Evolutionary conservation across 2,888 invertebrate species (phyloP).

Genomic region (Druceiella hillmani): DNA sequence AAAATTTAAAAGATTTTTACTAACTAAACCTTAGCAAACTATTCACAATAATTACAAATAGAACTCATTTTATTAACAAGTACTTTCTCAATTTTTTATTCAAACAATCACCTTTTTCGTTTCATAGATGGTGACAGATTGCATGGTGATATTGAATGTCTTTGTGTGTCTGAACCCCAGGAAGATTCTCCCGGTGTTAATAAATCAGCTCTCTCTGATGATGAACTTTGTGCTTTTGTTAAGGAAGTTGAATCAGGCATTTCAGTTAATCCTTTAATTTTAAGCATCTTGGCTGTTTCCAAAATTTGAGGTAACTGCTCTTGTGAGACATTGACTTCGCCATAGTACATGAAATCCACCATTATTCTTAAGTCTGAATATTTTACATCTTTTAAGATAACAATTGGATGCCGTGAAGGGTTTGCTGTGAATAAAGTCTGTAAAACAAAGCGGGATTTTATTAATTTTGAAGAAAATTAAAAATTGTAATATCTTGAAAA

Average conservation of each 20-base stretch:
- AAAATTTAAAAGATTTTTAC: too few relatives aligned
- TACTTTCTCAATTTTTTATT: background rate
- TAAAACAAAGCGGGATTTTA: slow-evolving; percentile 24
- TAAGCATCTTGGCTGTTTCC: slow-evolving; percentile 80
- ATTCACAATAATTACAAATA: too few relatives aligned
- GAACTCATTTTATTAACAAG: background rate
- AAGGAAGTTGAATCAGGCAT: slow-evolving; percentile 75
- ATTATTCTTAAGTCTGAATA: slow-evolving; percentile 80
- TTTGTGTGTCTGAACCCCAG: slow-evolving; percentile 50
- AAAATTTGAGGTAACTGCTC: slow-evolving; percentile 75
- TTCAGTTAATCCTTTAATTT: slow-evolving; percentile 85
- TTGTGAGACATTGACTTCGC: slow-evolving; percentile 87
- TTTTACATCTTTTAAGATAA: slow-evolving; percentile 83
- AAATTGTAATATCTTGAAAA: slow-evolving; percentile 10
- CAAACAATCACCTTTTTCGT: slow-evolving; percentile 46
- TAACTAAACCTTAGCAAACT: too few relatives aligned
- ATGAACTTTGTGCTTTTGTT: slow-evolving; percentile 63
- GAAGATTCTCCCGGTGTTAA: slow-evolving; percentile 53
- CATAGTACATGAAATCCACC: slow-evolving; percentile 91
- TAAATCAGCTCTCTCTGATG: slow-evolving; percentile 45
- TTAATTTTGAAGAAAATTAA: background rate
- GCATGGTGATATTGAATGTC: slow-evolving; percentile 59
- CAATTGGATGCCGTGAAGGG: slow-evolving; percentile 85
- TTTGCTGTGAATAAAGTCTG: slow-evolving; percentile 79
- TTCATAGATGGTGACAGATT: slow-evolving; percentile 46